Evolutionary conservation across 2,888 invertebrate species (phyloP), one percentile per base, ranked within the genome.

Genomic region (Macaria liturata): DNA sequence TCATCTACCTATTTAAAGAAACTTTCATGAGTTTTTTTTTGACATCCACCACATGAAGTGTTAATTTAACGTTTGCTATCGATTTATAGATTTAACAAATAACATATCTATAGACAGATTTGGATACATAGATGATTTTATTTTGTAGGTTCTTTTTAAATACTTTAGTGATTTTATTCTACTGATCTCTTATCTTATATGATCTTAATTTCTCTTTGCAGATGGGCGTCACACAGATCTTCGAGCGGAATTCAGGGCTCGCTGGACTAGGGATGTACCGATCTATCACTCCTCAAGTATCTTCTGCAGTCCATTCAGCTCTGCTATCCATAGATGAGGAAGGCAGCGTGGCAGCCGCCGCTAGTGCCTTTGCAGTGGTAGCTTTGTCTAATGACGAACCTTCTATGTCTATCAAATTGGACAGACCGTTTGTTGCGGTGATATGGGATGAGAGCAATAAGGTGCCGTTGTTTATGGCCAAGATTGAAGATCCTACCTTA

Each of bases 281-380:
- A 0, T 65, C 70, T 1, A 67, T 60, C 4, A 69, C 81, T 3
- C 91, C 80, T 1, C 86, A 74, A 66, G 83, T 93, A 1, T 83
- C 87, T 0, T 82, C 87, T 30, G 92, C 92, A 0, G 55, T 92
- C 2, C 93, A 93, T 68, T 88, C 92, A 20, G 92, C 93, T 0
- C 75, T 82, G 20, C 67, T 93, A n/a, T 84, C 89, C 1, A 88
- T 93, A 1, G 93, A 93, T 47, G 93, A 93, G 62, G 72, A 85
- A 49, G 93, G 93, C 8, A 89, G 88, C 0, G 78, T 83, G 1
- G 93, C 93, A 0, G 82, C 92, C 0, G 92, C 92, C 1, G 88
- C 90, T 0, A 86, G 91, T 1, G 75, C 83, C 0, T 81, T 92
- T 32, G 79, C 85, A 3, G 92, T 86, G 0, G 86, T 93, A 0